Evolutionary conservation across 2,888 invertebrate genomes (phyloP).

Genomic region (Drosophila paranaensis): DNA sequence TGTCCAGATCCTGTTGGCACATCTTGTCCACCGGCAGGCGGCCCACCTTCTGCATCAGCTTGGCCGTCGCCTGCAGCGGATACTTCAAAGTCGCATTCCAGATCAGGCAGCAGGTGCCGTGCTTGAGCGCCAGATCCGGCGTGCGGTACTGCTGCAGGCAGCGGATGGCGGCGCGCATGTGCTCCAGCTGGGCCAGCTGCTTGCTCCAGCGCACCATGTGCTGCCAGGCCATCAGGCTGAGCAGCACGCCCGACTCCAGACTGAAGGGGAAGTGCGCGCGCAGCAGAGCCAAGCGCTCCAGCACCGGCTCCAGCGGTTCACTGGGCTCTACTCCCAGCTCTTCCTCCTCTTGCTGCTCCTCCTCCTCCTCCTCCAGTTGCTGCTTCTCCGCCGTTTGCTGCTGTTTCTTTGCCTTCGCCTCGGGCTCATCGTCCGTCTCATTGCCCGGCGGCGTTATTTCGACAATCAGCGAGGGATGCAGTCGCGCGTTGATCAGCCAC

Average conservation of each 20-base stretch:
- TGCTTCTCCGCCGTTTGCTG: conserved; percentile 6
- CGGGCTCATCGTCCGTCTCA: conserved; percentile 79
- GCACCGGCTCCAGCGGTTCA: conserved; percentile 84
- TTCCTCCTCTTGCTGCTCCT: conserved; percentile 2
- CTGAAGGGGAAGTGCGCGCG: conserved; percentile 94
- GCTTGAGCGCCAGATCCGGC: conserved; percentile 85
- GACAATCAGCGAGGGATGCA: conserved; percentile 88
- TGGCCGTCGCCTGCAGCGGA: conserved; percentile 90
- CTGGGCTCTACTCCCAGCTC: neutral
- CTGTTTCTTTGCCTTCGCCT: conserved; percentile 3
- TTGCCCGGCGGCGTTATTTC: conserved; percentile 82
- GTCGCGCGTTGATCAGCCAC: conserved; percentile 92
- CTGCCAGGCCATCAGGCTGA: conserved; percentile 96
- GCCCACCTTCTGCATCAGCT: conserved; percentile 92
- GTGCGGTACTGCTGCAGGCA: conserved; percentile 86
- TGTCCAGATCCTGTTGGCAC: conserved; percentile 91
- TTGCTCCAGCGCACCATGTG: conserved; percentile 95
- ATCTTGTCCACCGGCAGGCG: conserved; percentile 94
- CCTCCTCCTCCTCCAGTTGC: conserved; percentile 10
- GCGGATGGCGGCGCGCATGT: conserved; percentile 89
- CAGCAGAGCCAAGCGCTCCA: conserved; percentile 88
- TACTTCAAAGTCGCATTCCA: conserved; percentile 96
- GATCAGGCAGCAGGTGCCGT: conserved; percentile 93
- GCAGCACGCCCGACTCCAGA: conserved; percentile 90
- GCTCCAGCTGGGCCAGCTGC: conserved; percentile 88